Evolutionary conservation across 2,113 vertebrate species (phyloP).

Genomic region (Microcebus ravelobensis): DNA sequence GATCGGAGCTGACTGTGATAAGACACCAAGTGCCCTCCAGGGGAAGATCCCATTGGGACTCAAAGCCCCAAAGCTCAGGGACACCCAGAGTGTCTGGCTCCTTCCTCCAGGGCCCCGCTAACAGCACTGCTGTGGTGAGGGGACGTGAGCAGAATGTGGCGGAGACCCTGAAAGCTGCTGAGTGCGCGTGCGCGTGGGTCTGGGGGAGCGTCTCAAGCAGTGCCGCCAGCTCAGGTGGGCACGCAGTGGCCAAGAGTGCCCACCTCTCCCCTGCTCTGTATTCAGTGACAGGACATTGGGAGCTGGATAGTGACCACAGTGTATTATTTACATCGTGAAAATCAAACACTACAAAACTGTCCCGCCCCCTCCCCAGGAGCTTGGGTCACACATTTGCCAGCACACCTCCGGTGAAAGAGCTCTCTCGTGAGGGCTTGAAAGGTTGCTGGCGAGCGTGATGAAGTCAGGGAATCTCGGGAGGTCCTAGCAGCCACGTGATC

Average conservation of each 20-base stretch:
- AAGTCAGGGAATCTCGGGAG: neutral
- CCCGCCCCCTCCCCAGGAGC: neutral
- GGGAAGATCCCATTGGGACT: neutral
- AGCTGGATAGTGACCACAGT: neutral
- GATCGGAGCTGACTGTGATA: neutral
- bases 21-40: neutral
- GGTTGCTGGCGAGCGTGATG: neutral
- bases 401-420: neutral
- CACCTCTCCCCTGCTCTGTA: neutral
- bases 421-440: neutral
- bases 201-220: neutral
- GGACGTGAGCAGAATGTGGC: neutral
- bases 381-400: neutral
- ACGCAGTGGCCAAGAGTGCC: fast-evolving
- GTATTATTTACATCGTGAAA: neutral
- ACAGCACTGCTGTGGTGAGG: fast-evolving
- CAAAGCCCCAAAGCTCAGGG: neutral
- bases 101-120: neutral
- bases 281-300: neutral
- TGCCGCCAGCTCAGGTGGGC: fast-evolving
- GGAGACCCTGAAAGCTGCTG: neutral
- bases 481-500: neutral
- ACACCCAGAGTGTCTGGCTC: neutral
- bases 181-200: fast-evolving
- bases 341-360: neutral